Base-by-base conservation (phyloP, 2,888 invertebrate genomes). In the Clanis bilineata region DNA sequence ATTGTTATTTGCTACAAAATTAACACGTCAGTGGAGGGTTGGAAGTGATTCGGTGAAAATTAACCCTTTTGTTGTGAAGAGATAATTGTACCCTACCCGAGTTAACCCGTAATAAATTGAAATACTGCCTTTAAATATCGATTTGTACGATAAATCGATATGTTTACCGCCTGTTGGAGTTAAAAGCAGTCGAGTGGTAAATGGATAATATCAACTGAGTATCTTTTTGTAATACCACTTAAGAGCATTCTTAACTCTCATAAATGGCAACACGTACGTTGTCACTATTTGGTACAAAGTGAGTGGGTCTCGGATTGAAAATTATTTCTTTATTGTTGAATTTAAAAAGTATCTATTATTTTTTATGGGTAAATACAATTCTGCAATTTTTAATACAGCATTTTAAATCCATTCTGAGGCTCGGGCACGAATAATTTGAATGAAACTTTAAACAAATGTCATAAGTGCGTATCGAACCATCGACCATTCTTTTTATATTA, bases 1-100 rank as follows among this genome's bases (percentile, higher is more conserved):
- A 68, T 67, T 63, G 75, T 82, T 76, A 83, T 86, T 86, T 80
- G 83, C 81, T 73, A 81, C 77, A 62, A 76, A 83, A 89, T 90
- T 86, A 88, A 88, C 86, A 85, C 89, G 84, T 89, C 86, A 86
- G 73, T 72, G 64, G 69, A 77, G 82, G 82, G 83, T 79, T 79
- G 75, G 64, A 70, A 64, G 69, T 75, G 80, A 80, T 83, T 82
- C 71, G 69, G 71, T 73, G 69, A 76, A 83, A 83, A 83, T 76
- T 78, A 80, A 83, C 85, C 87, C 84, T 76, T 83, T 83, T 79
- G 80, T 80, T 79, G 75, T 64, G 71, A 74, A 71, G 63, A 69
- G 70, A 69, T 71, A 79, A 83, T 85, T 83, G 72, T 70, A 71
- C 70, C 68, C 67, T 39, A 47, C 47, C 47, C 47, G 39, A 39